These are phyloP conservation scores for Bombus confusus DNA, from an alignment of 1,140 invertebrate species.

Conservation along the genomic window DNA sequence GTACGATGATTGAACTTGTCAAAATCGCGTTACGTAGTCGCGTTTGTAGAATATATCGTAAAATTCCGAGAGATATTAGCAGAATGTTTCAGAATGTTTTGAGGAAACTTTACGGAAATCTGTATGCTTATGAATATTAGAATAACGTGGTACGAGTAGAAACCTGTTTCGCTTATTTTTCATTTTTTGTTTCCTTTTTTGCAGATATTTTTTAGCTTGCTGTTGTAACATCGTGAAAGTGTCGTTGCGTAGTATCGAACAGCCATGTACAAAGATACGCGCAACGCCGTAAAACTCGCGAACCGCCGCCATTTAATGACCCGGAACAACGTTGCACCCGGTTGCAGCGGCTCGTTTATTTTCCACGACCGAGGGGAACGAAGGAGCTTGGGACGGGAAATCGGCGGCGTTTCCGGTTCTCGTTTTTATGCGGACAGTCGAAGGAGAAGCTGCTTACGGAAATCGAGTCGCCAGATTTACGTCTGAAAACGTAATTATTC, in stretches of 20 bases:
- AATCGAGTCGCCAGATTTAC: not conserved
- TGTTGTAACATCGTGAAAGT: not conserved
- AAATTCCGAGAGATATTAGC: too few species aligned
- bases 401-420: slow-evolving; percentile 3
- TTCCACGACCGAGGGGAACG: slow-evolving; percentile 45
- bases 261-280: not conserved
- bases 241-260: slow-evolving; percentile 23
- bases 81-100: too few species aligned
- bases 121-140: too few species aligned
- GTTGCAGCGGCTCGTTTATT: slow-evolving; percentile 63
- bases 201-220: not conserved
- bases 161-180: not conserved
- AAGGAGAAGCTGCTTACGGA: not conserved
- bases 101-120: too few species aligned
- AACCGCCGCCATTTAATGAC: slow-evolving; percentile 60
- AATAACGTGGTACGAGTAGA: not conserved
- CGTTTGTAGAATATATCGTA: too few species aligned
- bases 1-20: too few species aligned
- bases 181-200: not conserved
- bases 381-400: not conserved
- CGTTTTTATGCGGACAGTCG: not conserved
- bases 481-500: not conserved
- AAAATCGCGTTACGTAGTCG: too few species aligned
- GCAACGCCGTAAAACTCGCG: slow-evolving; percentile 62
- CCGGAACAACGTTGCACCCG: slow-evolving; percentile 63